Conservation (phyloP, 2,888 invertebrate genomes). For the Synanthedon andrenaeformis region DNA sequence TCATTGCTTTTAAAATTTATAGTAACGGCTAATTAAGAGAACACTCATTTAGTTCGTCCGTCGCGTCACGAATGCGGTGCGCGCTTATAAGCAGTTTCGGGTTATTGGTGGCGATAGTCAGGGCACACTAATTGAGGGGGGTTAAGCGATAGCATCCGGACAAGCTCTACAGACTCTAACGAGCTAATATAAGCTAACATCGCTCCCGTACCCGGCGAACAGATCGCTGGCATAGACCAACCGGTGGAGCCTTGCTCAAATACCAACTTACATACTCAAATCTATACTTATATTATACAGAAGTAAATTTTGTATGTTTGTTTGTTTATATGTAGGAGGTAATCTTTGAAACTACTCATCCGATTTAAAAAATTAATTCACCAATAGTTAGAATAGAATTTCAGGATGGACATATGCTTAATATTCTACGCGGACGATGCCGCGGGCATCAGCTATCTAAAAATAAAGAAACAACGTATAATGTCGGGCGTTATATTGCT, state of each 20-base stretch:
- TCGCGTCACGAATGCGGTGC: slow-evolving; percentile 46
- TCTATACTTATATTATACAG: too few relatives aligned
- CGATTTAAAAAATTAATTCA: too few relatives aligned
- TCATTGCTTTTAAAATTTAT: slow-evolving; percentile 60
- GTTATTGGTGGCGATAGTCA: slow-evolving; percentile 40
- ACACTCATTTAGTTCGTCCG: slow-evolving; percentile 43
- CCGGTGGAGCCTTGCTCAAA: not conserved
- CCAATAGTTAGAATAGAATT: too few relatives aligned
- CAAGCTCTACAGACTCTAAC: slow-evolving; percentile 35
- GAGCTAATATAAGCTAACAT: slow-evolving; percentile 36
- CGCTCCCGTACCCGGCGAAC: slow-evolving; percentile 4
- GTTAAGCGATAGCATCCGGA: slow-evolving; percentile 46
- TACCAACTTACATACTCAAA: too few relatives aligned
- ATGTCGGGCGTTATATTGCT: too few relatives aligned
- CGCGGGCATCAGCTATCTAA: too few relatives aligned
- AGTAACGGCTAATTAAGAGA: slow-evolving; percentile 61
- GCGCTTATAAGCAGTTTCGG: slow-evolving; percentile 29
- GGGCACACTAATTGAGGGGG: slow-evolving; percentile 49
- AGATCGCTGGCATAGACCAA: slow-evolving; percentile 4
- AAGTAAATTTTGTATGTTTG: too few relatives aligned
- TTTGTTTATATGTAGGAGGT: too few relatives aligned
- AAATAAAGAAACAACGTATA: too few relatives aligned
- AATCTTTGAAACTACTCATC: too few relatives aligned
- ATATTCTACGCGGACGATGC: too few relatives aligned
- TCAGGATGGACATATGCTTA: too few relatives aligned